Base-by-base conservation (phyloP, 64 coral and sea anemone genomes). In the Pachyseris speciosa region DNA sequence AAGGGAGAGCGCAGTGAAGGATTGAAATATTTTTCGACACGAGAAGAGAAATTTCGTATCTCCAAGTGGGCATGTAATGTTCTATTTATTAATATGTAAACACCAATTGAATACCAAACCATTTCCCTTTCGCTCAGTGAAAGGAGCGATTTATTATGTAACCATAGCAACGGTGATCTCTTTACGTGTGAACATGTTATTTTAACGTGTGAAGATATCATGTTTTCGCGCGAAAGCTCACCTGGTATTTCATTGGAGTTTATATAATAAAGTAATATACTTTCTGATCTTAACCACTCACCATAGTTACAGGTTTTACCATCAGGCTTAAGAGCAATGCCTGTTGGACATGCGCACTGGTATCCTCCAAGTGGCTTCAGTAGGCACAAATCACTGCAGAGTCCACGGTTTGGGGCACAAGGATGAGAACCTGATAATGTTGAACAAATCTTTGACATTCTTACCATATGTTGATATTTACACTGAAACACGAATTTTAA, bases 301-400 rank as follows among this genome's bases (percentile, higher is more conserved):
- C 88, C 88, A 67, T 76, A 43, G 20, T 80, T 45, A 69, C 88
- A 90, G 2, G 74, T 90, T 55, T 80, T 90, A 1, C 88, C 37
- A 68, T 90, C 75, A 48, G 55, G 16, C 1, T 40, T 64, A 2
- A 90, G 74, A 16, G 39, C 64, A 40, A 80, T 67, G 2, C 88
- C 88, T 11, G 88, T 80, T 15, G 88, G 88, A 25, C 88, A 90
- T 50, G 88, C 59, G 59, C 88, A 90, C 30, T 60, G 75, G 17
- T 90, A 90, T 37, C 88, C 74, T 30, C 40, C 71, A 15, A 63
- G 70, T 8, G 67, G 72, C 32, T 64, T 60, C 26, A 90, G 42
- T 3, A 90, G 75, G 51, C 88, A 90, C 27, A 90, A 27, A 27
- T 90, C 73, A 65, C 88, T 90, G 30, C 88, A 90, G 7, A 75